Evolutionary conservation across 2,888 invertebrate species (phyloP), one percentile per base, ranked within the genome.

Genomic region (Netelia virgata): DNA sequence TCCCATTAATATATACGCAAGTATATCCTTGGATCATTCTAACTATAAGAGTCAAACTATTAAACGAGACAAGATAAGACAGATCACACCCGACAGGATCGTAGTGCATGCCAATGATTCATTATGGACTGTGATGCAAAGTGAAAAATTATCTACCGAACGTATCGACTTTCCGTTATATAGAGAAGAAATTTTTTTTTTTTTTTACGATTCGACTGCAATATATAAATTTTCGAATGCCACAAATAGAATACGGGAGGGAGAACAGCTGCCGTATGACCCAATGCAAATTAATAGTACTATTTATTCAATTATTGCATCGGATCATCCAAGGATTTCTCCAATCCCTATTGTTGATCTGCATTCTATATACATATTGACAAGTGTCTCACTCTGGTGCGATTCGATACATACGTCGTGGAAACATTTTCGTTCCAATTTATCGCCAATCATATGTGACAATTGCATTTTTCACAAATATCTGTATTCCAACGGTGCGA

Each of bases 41-140:
- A n/a, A n/a, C n/a, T 28, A 3, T n/a, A 14, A 69, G n/a, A 69
- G 57, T 16, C 55, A 70, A 41, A 20, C 55, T 57, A 11, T 18
- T 55, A 70, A 69, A 14, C 11, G 63, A 43, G 9, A 11, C 11
- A 14, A 75, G 74, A 81, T 70, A 76, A 82, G 50, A 23, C 9
- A 66, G 64, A 75, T 76, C 63, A 47, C 47, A 20, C 8, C 28
- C 63, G 1, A n/a, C n/a, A n/a, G n/a, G 11, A n/a, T 11, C 59
- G 6, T n/a, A 53, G 23, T 20, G 20, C 59, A 59, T 68, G 20
- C 41, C 69, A 23, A 43, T 55, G 11, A n/a, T n/a, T 69, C 74
- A 81, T 81, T 69, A 81, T 10, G 43, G 43, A 18, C 28, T 1
- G 14, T 1, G 3, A 10, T 18, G 59, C 2, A 59, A 47, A 14